Percentiles rank a stretch among this genome's conserved stretches.
Evolutionary conservation across 2,888 invertebrate genomes (phyloP).

Genomic region (Agelastica alni): DNA sequence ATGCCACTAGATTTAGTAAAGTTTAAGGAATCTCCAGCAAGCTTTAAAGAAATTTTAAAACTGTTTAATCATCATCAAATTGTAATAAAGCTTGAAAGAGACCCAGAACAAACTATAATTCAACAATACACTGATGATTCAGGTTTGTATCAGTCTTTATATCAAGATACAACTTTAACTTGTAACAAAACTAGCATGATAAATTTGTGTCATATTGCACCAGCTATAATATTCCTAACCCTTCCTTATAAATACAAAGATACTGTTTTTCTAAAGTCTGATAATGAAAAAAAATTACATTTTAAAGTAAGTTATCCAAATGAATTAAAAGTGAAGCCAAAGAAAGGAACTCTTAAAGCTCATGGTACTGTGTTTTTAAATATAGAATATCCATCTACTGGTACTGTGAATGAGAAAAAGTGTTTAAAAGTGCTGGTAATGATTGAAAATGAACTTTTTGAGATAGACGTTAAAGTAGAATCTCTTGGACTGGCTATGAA

Average conservation of each 20-base stretch:
- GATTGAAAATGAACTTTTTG: constrained; percentile 45
- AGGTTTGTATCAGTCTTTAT: constrained; percentile 48
- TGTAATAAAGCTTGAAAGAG: constrained; percentile 51
- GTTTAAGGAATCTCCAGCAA: constrained; percentile 46
- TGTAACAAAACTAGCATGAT: constrained; percentile 27
- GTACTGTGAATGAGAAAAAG: constrained; percentile 20
- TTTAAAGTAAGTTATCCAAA: constrained; percentile 34
- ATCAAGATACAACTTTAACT: constrained; percentile 37
- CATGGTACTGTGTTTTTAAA: constrained; percentile 38
- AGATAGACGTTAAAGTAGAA: constrained; percentile 43
- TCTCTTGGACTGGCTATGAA: constrained; percentile 12
- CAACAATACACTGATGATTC: constrained; percentile 49
- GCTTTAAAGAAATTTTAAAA: constrained; percentile 45
- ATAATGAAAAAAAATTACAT: constrained; percentile 26
- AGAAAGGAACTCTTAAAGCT: constrained; percentile 37
- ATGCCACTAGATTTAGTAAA: constrained; percentile 46
- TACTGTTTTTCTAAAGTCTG: constrained; percentile 39
- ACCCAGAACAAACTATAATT: constrained; percentile 49
- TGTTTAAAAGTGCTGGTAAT: constrained; percentile 41
- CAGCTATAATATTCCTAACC: constrained; percentile 39
- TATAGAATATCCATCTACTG: constrained; percentile 34
- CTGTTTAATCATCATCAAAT: constrained; percentile 48
- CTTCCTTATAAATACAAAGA: constrained; percentile 42
- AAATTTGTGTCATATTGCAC: constrained; percentile 39
- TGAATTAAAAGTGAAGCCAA: constrained; percentile 38